phyloP scores from a whole-genome alignment of 2,888 invertebrate species.

The Leucophora obtusa region DNA sequence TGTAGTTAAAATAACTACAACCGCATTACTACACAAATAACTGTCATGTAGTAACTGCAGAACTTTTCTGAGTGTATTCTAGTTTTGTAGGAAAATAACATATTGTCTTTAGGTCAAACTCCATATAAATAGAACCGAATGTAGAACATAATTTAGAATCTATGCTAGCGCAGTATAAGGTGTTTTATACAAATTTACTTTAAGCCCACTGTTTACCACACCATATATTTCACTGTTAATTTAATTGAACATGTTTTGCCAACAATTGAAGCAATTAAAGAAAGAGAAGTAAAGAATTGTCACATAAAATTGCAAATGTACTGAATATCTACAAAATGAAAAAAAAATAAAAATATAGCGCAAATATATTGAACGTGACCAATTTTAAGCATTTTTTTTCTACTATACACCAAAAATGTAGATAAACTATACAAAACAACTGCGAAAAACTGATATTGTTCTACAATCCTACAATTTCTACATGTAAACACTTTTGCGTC shows the following conservation, averaged over 20 bases:
- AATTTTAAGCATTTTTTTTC: conserved; percentile 20
- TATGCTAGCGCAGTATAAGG: no score
- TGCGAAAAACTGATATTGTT: neutral
- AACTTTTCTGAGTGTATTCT: no score
- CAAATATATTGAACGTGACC: conserved; percentile 48
- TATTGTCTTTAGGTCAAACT: no score
- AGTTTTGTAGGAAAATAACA: no score
- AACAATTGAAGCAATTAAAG: conserved; percentile 17
- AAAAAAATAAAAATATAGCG: conserved; percentile 1
- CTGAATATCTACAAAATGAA: neutral
- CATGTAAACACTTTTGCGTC: neutral
- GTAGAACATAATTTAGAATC: no score
- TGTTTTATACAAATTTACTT: no score
- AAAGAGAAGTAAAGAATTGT: conserved; percentile 38
- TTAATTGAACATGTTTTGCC: conserved; percentile 37
- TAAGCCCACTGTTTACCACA: neutral
- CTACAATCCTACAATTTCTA: neutral
- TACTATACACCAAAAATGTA: neutral
- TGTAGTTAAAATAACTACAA: no score
- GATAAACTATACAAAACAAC: neutral
- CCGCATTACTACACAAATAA: no score
- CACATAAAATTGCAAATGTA: conserved; percentile 42
- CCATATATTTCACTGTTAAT: conserved; percentile 6
- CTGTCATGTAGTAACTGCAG: no score
- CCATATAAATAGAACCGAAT: no score